phyloP scores from a whole-genome alignment of 2,888 invertebrate genomes.

The Pemphredon lugubris region DNA sequence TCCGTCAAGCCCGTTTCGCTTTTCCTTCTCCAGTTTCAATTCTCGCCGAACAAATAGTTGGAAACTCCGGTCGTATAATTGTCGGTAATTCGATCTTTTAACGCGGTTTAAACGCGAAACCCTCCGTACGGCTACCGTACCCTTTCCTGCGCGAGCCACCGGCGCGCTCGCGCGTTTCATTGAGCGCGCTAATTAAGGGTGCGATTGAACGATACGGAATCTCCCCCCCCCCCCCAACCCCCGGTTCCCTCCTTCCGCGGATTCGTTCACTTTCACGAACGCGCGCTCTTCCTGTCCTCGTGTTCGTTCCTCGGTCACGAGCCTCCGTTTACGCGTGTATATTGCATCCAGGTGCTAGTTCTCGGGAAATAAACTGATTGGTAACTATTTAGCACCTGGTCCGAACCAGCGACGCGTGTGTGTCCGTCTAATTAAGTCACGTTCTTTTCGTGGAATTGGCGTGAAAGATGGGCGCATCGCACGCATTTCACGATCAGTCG shows the following conservation, averaged over 20 bases:
- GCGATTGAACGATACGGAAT: conserved; percentile 68
- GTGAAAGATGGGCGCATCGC: too few relatives aligned
- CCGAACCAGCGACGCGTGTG: too few relatives aligned
- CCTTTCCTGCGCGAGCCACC: conserved; percentile 35
- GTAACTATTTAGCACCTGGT: too few relatives aligned
- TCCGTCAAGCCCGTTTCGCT: too few relatives aligned
- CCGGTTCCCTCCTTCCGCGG: not conserved
- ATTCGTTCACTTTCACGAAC: not conserved
- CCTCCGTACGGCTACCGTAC: too few relatives aligned
- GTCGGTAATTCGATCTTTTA: conserved; percentile 73
- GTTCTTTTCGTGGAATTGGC: too few relatives aligned
- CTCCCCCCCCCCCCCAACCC: not conserved
- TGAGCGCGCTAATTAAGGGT: conserved; percentile 75
- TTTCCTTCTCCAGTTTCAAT: too few relatives aligned
- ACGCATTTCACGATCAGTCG: too few relatives aligned
- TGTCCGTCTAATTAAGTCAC: too few relatives aligned
- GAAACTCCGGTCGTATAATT: conserved; percentile 70
- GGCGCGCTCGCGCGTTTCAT: conserved; percentile 64
- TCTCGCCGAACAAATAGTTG: conserved; percentile 72
- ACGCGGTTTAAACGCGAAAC: conserved; percentile 66
- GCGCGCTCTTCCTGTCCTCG: conserved; percentile 10
- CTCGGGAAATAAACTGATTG: too few relatives aligned
- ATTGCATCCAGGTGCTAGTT: too few relatives aligned
- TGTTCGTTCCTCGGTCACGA: conserved; percentile 24
- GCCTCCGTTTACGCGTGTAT: not conserved